phyloP scores from a whole-genome alignment of 2,113 vertebrate species.

The Cryptotis parvus region DNA sequence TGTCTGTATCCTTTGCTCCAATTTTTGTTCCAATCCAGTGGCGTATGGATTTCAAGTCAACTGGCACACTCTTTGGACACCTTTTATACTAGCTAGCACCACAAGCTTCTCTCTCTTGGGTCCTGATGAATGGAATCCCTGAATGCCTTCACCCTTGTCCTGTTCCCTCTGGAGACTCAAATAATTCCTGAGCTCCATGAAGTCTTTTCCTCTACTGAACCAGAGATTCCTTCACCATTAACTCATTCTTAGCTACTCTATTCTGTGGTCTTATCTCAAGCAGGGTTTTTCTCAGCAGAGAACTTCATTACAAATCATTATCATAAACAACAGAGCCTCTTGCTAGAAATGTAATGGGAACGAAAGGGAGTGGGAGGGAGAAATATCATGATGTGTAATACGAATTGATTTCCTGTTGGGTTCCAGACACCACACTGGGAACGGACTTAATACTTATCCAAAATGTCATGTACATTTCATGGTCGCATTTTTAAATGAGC shows the following conservation, averaged over 20 bases:
- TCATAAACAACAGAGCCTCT: neutral
- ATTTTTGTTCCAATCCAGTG: neutral
- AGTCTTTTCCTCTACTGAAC: neutral
- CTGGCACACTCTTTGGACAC: constrained; percentile 1
- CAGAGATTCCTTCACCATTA: neutral
- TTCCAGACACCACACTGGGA: neutral
- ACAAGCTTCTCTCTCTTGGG: neutral
- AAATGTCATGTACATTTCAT: neutral
- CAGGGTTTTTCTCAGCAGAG: neutral
- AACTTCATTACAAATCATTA: neutral
- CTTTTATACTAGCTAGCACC: neutral
- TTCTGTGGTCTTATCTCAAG: neutral
- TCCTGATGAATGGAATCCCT: neutral
- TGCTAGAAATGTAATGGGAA: neutral
- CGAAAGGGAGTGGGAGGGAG: neutral
- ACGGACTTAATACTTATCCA: neutral
- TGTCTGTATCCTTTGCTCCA: neutral
- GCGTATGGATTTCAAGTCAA: neutral
- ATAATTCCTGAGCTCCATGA: neutral
- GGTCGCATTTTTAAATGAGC: neutral
- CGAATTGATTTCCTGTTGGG: neutral
- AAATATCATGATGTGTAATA: neutral
- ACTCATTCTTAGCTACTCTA: neutral
- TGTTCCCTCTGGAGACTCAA: too few species aligned
- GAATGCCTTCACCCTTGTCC: neutral